phyloP scores from a whole-genome alignment of 2,797 vertebrate genomes.

The Pipistrellus nathusii region DNA sequence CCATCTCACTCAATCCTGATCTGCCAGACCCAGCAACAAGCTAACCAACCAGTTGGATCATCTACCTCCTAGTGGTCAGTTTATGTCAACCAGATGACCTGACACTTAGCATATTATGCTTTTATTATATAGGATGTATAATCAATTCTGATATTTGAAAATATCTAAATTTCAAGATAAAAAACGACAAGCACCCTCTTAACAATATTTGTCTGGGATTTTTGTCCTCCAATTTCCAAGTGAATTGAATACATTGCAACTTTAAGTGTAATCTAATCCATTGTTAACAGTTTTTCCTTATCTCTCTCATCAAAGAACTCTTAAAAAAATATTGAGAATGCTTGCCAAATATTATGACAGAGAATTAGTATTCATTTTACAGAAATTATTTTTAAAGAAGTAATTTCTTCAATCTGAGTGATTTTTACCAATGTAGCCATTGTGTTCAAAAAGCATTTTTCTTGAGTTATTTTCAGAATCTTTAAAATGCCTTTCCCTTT shows the following conservation, averaged over 20 bases:
- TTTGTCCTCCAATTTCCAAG: neutral
- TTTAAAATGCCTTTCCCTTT: constrained; percentile 56
- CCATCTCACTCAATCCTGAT: too few relatives aligned
- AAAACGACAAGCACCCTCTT: neutral
- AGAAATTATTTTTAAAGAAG: constrained; percentile 59
- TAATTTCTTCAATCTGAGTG: neutral
- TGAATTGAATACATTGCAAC: neutral
- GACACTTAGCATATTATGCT: too few relatives aligned
- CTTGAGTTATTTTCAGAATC: constrained; percentile 61
- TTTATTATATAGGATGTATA: too few relatives aligned
- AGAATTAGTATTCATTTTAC: constrained; percentile 57
- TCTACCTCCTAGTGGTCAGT: too few relatives aligned
- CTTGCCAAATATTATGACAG: constrained; percentile 64
- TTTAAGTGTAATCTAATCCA: neutral
- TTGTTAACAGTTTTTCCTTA: neutral
- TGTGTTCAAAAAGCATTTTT: constrained; percentile 38
- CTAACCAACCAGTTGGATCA: too few relatives aligned
- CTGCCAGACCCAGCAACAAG: too few relatives aligned
- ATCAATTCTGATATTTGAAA: constrained; percentile 8
- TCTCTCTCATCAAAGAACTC: constrained; percentile 18
- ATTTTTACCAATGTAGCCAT: constrained; percentile 48
- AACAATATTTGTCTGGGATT: neutral
- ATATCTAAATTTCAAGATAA: constrained; percentile 28
- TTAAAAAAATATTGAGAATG: neutral
- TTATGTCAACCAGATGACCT: too few relatives aligned